phyloP scores from a whole-genome alignment of 2,113 vertebrate genomes.

The Corapipo altera region DNA sequence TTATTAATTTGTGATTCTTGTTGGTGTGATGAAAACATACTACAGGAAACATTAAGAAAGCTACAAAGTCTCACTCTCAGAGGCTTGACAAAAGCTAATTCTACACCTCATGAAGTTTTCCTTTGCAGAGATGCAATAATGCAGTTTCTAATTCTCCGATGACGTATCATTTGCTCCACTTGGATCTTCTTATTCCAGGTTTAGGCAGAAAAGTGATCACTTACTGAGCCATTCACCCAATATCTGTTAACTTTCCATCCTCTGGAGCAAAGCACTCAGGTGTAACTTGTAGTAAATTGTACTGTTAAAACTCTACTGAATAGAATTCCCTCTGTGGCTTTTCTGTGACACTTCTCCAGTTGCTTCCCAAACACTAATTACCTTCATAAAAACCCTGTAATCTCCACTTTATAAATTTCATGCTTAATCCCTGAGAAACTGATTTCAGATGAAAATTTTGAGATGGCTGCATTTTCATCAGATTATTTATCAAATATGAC shows the following conservation, averaged over 20 bases:
- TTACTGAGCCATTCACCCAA: background rate
- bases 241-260: background rate
- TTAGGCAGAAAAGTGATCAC: background rate
- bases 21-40: background rate
- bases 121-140: background rate
- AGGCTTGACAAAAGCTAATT: background rate
- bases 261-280: background rate
- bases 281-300: background rate
- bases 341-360: background rate
- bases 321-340: background rate
- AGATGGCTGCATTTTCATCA: background rate
- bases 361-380: background rate
- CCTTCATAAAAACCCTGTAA: background rate
- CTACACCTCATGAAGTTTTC: background rate
- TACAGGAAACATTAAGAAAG: background rate
- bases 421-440: background rate
- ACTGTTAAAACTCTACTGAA: background rate
- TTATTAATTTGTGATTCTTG: background rate
- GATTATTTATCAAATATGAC: background rate
- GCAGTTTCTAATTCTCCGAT: background rate
- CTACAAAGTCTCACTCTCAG: background rate
- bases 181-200: background rate
- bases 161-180: background rate
- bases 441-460: background rate
- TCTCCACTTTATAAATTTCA: background rate